Evolutionary conservation across 2,797 vertebrate species (phyloP).

Genomic region (Eleutherodactylus coqui): DNA sequence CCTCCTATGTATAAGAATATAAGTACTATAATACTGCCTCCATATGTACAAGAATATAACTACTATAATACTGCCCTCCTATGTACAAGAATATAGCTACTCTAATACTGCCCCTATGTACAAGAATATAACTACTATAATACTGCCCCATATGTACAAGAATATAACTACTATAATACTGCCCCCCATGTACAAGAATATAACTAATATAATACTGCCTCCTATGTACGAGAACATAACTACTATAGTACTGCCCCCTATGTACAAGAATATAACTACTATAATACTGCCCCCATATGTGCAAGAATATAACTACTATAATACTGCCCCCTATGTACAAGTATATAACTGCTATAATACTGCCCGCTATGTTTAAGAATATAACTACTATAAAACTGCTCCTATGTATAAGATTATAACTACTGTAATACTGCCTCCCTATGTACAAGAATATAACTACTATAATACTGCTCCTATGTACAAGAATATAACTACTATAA

Average conservation of each 20-base stretch:
- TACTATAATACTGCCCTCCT: not conserved
- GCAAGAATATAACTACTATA: conserved; percentile 3
- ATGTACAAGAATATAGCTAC: conserved; percentile 1
- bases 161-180: conserved; percentile 4
- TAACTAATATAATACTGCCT: too few relatives aligned
- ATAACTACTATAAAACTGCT: too few relatives aligned
- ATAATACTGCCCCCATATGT: not conserved
- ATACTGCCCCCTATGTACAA: not conserved
- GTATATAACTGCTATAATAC: conserved; percentile 3
- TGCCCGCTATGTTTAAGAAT: not conserved
- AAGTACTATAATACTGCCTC: not conserved
- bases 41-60: conserved; percentile 1
- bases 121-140: conserved; percentile 4
- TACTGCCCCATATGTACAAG: not conserved
- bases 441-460: too few relatives aligned
- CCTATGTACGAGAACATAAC: too few relatives aligned
- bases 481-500: too few relatives aligned
- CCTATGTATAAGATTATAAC: too few relatives aligned
- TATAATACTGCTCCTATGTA: too few relatives aligned
- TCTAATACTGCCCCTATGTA: not conserved
- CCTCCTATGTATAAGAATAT: not conserved
- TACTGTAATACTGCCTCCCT: too few relatives aligned
- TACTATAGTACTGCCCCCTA: not conserved
- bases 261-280: not conserved
- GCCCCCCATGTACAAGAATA: too few relatives aligned